Percentiles rank a stretch among this genome's conserved stretches.
Evolutionary conservation across 1,140 invertebrate genomes (phyloP).

Genomic region (Oncopodura yosiiana): DNA sequence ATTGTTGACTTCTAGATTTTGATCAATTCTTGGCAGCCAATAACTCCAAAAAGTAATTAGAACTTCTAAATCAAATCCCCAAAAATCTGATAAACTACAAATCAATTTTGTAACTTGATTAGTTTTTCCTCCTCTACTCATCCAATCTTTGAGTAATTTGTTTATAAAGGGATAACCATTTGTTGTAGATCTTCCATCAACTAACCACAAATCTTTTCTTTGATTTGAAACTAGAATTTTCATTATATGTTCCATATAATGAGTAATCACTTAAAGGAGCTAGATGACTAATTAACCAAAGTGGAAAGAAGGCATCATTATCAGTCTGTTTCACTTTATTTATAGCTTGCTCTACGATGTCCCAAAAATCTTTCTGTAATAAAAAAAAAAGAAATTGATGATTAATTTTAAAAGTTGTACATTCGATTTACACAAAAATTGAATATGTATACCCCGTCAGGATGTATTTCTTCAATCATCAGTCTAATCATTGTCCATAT

Average conservation of each 20-base stretch:
- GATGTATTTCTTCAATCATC: slow-evolving; percentile 15
- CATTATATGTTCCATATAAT: not conserved
- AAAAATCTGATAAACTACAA: not conserved
- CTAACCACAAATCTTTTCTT: not conserved
- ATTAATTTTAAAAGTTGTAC: not conserved
- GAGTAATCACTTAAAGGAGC: slow-evolving; percentile 14
- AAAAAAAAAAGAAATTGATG: not conserved
- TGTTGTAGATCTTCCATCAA: not conserved
- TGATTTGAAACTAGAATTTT: no score
- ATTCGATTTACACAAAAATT: not conserved
- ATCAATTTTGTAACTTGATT: not conserved
- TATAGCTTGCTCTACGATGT: not conserved
- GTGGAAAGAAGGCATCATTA: slow-evolving; percentile 1
- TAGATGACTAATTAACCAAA: slow-evolving; percentile 15
- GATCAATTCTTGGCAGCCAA: slow-evolving; percentile 10
- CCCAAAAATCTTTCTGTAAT: slow-evolving; percentile 16
- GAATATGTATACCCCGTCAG: not conserved
- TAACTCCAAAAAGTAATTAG: slow-evolving; percentile 5
- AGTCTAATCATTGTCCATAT: slow-evolving; percentile 32
- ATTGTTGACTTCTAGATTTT: not conserved
- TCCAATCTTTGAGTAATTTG: slow-evolving; percentile 6
- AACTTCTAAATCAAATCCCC: slow-evolving; percentile 12
- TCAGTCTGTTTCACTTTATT: not conserved
- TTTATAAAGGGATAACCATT: not conserved
- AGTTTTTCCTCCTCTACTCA: slow-evolving; percentile 6